Conservation (phyloP, 2,888 invertebrate species). For the Dolomedes plantarius region DNA sequence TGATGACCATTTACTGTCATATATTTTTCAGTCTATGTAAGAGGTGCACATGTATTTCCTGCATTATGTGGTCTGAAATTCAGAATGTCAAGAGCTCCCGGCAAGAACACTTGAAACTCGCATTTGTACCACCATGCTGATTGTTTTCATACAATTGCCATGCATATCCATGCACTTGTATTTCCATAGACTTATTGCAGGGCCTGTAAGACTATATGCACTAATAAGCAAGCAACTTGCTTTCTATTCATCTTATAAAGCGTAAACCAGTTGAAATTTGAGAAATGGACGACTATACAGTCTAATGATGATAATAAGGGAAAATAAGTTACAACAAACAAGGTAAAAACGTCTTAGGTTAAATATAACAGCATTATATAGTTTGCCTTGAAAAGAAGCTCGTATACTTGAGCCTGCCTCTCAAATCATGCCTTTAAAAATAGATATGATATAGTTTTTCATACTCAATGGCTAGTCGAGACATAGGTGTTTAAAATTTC, state of each 20-base stretch:
- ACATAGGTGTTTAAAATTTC: background rate
- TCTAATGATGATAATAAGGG: too few relatives aligned
- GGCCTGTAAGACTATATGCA: too few relatives aligned
- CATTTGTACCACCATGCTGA: background rate
- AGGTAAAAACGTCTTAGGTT: background rate
- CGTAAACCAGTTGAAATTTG: too few relatives aligned
- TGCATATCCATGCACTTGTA: background rate
- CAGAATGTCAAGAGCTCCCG: too few relatives aligned
- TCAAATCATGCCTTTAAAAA: conserved; percentile 6
- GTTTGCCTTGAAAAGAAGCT: conserved; percentile 8
- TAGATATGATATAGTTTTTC: conserved; percentile 10
- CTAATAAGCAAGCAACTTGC: too few relatives aligned
- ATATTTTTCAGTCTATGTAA: background rate
- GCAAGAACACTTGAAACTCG: too few relatives aligned
- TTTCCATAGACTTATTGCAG: background rate
- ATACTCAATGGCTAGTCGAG: background rate
- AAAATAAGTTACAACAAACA: too few relatives aligned
- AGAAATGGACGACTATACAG: too few relatives aligned
- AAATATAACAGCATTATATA: background rate
- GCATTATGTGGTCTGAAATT: background rate
- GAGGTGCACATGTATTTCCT: background rate
- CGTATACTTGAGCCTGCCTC: background rate
- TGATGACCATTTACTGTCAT: too few relatives aligned
- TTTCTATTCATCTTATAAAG: too few relatives aligned
- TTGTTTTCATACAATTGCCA: background rate